Conservation (phyloP, 2,797 vertebrate genomes). For the Chrosomus eos region DNA sequence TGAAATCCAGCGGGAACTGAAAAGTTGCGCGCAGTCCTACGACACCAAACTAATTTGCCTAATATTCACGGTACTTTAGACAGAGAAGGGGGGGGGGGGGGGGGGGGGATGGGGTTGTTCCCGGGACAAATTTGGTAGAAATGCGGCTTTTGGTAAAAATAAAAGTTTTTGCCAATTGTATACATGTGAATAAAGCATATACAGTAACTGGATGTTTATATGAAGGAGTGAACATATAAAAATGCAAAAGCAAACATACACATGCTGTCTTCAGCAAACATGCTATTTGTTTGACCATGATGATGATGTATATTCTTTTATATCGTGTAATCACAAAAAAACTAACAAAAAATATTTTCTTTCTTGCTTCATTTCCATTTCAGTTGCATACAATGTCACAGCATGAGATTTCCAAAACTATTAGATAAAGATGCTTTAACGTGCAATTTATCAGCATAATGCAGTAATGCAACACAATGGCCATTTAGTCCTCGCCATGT, state of each 20-base stretch:
- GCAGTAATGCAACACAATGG: conserved; percentile 12
- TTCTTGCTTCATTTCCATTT: background rate
- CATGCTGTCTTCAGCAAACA: background rate
- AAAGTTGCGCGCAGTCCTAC: too few species aligned
- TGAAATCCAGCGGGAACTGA: too few species aligned
- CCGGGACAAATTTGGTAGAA: too few species aligned
- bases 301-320: background rate
- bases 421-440: conserved; percentile 17
- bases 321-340: background rate
- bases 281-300: conserved; percentile 3
- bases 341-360: background rate
- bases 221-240: background rate
- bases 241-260: background rate
- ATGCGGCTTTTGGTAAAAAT: too few species aligned
- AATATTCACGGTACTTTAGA: too few species aligned
- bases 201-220: background rate
- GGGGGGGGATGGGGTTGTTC: too few species aligned
- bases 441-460: conserved; percentile 30
- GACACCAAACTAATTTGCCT: too few species aligned
- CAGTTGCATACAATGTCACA: conserved; percentile 12
- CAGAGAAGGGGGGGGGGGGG: too few species aligned
- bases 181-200: background rate
- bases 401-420: conserved; percentile 14
- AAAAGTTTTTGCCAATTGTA: too few species aligned
- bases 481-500: background rate